Evolutionary conservation across 2,888 invertebrate species (phyloP).

Genomic region (Gibbula magus): DNA sequence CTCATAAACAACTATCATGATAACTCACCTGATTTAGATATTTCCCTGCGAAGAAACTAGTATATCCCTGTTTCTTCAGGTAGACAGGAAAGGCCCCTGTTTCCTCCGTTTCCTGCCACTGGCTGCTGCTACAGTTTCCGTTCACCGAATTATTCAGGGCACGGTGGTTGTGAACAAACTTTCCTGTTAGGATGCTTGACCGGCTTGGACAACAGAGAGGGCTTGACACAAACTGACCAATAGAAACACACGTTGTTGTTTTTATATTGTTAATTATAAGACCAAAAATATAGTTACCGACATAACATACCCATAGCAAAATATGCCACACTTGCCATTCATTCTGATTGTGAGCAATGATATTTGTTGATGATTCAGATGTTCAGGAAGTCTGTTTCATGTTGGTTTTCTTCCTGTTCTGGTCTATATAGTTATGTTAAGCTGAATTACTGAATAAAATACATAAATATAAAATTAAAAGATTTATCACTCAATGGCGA

Average conservation of each 20-base stretch:
- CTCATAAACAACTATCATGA: background rate
- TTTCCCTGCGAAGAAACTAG: conserved; percentile 94
- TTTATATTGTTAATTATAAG: background rate
- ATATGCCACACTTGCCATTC: background rate
- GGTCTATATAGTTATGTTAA: too few species aligned
- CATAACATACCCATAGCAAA: background rate
- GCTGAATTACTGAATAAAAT: background rate
- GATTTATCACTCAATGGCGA: background rate
- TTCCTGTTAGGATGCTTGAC: conserved; percentile 89
- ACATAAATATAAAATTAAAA: background rate
- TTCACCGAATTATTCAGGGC: conserved; percentile 85
- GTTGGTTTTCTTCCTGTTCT: too few species aligned
- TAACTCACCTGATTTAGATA: conserved; percentile 89
- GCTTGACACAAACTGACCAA: conserved; percentile 85
- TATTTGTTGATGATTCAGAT: too few species aligned
- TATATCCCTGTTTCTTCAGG: conserved; percentile 83
- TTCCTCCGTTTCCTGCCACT: conserved; percentile 84
- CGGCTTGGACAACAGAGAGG: conserved; percentile 94
- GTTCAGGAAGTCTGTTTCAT: too few species aligned
- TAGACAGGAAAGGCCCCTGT: conserved; percentile 82
- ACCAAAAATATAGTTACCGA: background rate
- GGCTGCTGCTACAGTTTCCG: conserved; percentile 85
- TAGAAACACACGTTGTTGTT: background rate
- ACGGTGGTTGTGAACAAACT: conserved; percentile 88
- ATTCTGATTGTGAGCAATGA: background rate